A percentile compares a stretch with the other conserved stretches of the same genome.
Conservation (phyloP, 2,888 invertebrate genomes). For the Parnassius orleans region DNA sequence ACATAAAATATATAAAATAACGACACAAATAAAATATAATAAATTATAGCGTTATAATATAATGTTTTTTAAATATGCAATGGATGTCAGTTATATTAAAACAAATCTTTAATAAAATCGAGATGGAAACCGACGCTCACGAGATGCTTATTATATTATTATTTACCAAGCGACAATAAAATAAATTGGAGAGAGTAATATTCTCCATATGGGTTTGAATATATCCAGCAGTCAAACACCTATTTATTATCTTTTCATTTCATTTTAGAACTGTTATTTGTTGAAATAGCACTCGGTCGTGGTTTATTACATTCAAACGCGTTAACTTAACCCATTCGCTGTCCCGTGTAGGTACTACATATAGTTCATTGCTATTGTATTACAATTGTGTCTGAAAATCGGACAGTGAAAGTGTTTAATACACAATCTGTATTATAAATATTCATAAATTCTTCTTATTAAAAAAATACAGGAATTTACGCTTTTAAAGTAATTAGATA, state of each 20-base stretch:
- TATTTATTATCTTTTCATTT: constrained; percentile 9
- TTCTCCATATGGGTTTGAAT: background rate
- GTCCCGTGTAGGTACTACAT: too few relatives aligned
- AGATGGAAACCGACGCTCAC: constrained; percentile 1
- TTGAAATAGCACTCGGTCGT: background rate
- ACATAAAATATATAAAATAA: background rate
- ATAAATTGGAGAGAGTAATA: constrained; percentile 16
- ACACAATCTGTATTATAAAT: background rate
- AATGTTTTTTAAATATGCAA: background rate
- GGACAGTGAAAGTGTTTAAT: too few relatives aligned
- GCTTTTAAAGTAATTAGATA: too few relatives aligned
- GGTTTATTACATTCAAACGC: constrained; percentile 10
- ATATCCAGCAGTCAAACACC: background rate
- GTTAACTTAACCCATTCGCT: background rate
- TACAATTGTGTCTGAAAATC: too few relatives aligned
- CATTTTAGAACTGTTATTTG: constrained; percentile 6
- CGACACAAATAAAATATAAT: background rate
- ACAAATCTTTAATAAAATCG: constrained; percentile 2
- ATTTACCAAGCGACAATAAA: constrained; percentile 6
- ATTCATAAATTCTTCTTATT: background rate
- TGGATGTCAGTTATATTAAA: constrained; percentile 6
- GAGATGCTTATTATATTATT: constrained; percentile 1
- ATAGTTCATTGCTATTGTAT: too few relatives aligned
- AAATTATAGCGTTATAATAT: too few relatives aligned
- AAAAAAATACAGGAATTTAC: too few relatives aligned